phyloP scores from a whole-genome alignment of 1,140 invertebrate genomes.

The Caenorhabditis remanei region DNA sequence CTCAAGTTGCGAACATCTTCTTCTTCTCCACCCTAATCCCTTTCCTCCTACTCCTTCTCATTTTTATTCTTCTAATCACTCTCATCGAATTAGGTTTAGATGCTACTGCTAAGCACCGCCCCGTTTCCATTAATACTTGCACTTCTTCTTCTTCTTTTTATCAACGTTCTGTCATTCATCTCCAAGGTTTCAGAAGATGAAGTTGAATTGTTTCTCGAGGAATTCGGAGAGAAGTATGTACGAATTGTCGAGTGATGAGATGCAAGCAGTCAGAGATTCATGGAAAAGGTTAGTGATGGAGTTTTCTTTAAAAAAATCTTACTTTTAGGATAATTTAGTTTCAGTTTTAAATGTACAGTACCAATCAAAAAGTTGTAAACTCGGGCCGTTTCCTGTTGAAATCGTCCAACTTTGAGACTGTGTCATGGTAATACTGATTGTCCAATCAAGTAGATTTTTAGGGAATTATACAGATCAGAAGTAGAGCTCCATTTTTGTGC shows the following conservation, averaged over 20 bases:
- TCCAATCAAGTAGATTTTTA: too few species aligned
- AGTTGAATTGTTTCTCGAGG: conserved; percentile 31
- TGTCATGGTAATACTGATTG: too few species aligned
- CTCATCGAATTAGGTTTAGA: conserved; percentile 28
- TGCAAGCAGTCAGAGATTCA: conserved; percentile 44
- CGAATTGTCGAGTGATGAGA: conserved; percentile 15
- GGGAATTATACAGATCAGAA: too few species aligned
- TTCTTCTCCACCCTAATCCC: neutral
- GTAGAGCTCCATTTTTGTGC: too few species aligned
- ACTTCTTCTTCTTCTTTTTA: neutral
- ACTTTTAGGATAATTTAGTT: too few species aligned
- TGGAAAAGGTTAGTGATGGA: neutral
- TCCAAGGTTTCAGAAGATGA: neutral
- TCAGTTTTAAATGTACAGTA: too few species aligned
- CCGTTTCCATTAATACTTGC: neutral
- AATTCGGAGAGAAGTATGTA: conserved; percentile 27
- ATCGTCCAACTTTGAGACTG: too few species aligned
- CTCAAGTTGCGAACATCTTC: conserved; percentile 22
- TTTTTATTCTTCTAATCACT: conserved; percentile 48
- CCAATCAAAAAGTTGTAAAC: too few species aligned
- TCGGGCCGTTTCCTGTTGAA: too few species aligned
- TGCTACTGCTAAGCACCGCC: conserved; percentile 11
- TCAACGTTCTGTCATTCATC: neutral
- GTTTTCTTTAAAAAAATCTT: too few species aligned
- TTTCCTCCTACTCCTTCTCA: conserved; percentile 7